Percentiles rank a stretch among this genome's conserved stretches.
Evolutionary conservation across 2,888 invertebrate genomes (phyloP).

Genomic region (Bimastos eiseni): DNA sequence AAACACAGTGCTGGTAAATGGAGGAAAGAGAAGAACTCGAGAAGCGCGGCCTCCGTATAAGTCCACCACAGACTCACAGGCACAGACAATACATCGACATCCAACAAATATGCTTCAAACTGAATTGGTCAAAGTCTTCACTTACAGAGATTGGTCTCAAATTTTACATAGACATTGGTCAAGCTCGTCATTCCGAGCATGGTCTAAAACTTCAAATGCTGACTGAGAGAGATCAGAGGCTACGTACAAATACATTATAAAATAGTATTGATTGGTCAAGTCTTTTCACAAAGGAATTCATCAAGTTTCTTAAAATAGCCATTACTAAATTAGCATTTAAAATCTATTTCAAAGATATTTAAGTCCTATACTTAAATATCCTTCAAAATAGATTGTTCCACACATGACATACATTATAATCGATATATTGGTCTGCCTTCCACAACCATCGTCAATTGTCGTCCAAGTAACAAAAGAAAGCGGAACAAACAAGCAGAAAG

Average conservation of each 20-base stretch:
- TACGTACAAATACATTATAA: background rate
- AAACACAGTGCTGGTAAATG: background rate
- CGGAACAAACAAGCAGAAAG: no score
- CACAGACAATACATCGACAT: background rate
- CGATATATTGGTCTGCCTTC: background rate
- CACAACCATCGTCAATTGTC: background rate
- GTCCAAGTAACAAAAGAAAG: constrained; percentile 1
- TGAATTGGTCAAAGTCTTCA: constrained; percentile 13
- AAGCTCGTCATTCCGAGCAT: background rate
- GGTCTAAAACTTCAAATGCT: background rate
- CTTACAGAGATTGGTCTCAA: background rate
- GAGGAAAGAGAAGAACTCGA: background rate
- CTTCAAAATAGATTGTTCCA: constrained; percentile 1
- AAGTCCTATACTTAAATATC: background rate
- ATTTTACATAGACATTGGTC: background rate
- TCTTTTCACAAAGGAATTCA: background rate
- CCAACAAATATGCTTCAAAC: background rate
- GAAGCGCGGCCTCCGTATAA: background rate
- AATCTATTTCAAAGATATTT: background rate
- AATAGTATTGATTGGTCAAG: background rate
- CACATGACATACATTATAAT: background rate
- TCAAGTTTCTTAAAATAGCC: constrained; percentile 6
- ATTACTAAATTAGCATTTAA: constrained; percentile 2
- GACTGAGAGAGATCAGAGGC: background rate
- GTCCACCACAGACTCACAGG: background rate